Evolutionary conservation across 2,888 invertebrate species (phyloP).

Genomic region (Tenthredo distinguenda): DNA sequence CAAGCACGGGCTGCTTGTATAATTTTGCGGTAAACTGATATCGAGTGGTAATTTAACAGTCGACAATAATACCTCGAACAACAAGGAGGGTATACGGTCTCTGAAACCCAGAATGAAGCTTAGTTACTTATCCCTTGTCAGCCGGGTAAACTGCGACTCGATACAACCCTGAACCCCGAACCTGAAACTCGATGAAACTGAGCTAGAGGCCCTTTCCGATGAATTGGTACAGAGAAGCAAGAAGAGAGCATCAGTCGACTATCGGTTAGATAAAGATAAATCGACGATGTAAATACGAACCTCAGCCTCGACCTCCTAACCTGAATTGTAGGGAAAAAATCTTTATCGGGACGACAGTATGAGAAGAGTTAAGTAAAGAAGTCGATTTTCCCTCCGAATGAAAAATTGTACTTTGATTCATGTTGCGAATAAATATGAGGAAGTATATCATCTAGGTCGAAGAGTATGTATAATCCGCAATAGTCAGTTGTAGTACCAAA

Average conservation of each 20-base stretch:
- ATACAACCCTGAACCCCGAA: conserved; percentile 14
- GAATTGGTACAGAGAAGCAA: conserved; percentile 1
- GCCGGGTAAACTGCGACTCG: conserved; percentile 1
- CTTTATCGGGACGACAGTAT: not conserved
- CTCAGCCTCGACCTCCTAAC: conserved; percentile 33
- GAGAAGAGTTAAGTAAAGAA: not conserved
- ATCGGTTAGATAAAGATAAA: conserved; percentile 34
- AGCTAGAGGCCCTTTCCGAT: not conserved
- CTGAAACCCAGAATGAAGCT: not conserved
- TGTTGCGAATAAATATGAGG: not conserved
- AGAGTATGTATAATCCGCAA: not conserved
- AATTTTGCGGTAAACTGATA: not conserved
- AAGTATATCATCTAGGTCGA: not conserved
- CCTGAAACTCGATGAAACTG: not conserved
- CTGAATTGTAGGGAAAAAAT: conserved; percentile 8
- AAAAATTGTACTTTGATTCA: not conserved
- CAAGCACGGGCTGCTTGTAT: not conserved
- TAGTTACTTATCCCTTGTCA: conserved; percentile 19
- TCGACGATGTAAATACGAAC: conserved; percentile 40
- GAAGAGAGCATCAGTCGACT: not conserved
- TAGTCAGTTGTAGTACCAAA: not conserved
- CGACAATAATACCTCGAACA: conserved; percentile 11
- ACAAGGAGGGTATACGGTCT: not conserved
- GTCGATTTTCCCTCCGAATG: not conserved
- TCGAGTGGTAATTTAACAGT: not conserved